Evolutionary conservation across 2,888 invertebrate genomes (phyloP), one percentile per base, ranked within the genome.

Genomic region (Diarsia rubi): DNA sequence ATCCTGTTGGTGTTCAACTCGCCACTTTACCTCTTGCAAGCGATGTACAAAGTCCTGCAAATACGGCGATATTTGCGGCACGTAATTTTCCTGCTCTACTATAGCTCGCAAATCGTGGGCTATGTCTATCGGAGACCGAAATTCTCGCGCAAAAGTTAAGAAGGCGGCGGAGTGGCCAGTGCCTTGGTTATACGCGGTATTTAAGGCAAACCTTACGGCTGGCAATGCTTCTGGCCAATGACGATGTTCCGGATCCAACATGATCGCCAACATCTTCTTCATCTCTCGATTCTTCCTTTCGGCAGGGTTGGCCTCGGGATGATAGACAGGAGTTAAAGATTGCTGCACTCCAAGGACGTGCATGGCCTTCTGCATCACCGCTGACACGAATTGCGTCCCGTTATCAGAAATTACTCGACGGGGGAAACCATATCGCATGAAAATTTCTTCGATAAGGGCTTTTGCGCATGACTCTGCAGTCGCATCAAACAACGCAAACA

Each of bases 1-100:
- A 24, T 72, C 72, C 31, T 65, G 72, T n/a, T 72, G 72, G 8
- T 8, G 2, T n/a, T 59, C 45, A 4, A 72, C 65, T 24, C 65
- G 44, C 45, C 31, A n/a, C 45, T 71, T 70, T 8, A 70, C 37
- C 2, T 57, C 57, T 14, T 71, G 65, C 5, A 71, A 12, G 24
- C 9, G 9, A n/a, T 24, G 19, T 3, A 24, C 65, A 37, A 65
- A 71, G 2, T 71, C 42, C 6, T 6, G 8, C 19, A 71, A 57
- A 37, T 64, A 65, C 1, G 47, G 64, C 19, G 64, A 59, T 14
- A 71, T 57, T n/a, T 71, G 65, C 0, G 71, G 71, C 1, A 71
- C 47, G 9, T 19, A 65, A 31, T 59, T 71, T 2, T 71, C n/a
- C n/a, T 65, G 47, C 12, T 14, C 44, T 0, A 71, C 65, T 3